Percentiles rank a stretch among this genome's conserved stretches.
Conservation (phyloP, 1,140 invertebrate genomes). For the Zaprionus ornatus region DNA sequence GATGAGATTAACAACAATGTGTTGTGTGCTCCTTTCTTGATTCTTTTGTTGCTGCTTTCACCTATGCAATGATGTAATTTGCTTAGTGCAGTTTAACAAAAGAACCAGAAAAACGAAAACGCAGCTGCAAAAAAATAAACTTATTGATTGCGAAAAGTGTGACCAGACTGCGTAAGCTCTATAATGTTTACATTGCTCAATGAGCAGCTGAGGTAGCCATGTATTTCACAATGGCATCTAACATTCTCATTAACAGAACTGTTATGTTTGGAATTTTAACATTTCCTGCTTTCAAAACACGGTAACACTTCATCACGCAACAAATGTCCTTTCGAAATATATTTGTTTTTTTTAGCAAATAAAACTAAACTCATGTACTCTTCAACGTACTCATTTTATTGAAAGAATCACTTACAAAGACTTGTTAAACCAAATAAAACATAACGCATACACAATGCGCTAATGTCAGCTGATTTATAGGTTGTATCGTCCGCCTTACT, state of each 20-base stretch:
- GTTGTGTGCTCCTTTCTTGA: not conserved
- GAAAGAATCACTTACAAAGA: slow-evolving; percentile 74
- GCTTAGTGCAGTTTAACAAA: slow-evolving; percentile 25
- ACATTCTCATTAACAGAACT: not conserved
- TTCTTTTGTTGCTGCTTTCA: slow-evolving; percentile 15
- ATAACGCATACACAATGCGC: slow-evolving; percentile 44
- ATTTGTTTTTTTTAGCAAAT: not conserved
- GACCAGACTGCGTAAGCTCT: not conserved
- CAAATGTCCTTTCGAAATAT: not conserved
- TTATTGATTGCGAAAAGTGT: slow-evolving; percentile 46
- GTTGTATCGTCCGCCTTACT: slow-evolving; percentile 85
- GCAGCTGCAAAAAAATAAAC: slow-evolving; percentile 35
- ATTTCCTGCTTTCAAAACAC: not conserved
- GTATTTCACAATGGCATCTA: not conserved
- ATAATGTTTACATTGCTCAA: not conserved
- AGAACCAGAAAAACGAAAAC: slow-evolving; percentile 30
- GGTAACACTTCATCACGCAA: not conserved
- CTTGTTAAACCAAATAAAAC: slow-evolving; percentile 51
- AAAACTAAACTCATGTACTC: slow-evolving; percentile 27
- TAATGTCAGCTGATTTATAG: slow-evolving; percentile 36
- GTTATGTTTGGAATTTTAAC: not conserved
- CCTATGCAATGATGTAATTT: slow-evolving; percentile 48
- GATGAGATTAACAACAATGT: not conserved
- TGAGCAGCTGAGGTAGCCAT: not conserved
- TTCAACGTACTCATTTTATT: slow-evolving; percentile 79